phyloP scores from a whole-genome alignment of 1,140 invertebrate genomes.

The Anastrepha obliqua region DNA sequence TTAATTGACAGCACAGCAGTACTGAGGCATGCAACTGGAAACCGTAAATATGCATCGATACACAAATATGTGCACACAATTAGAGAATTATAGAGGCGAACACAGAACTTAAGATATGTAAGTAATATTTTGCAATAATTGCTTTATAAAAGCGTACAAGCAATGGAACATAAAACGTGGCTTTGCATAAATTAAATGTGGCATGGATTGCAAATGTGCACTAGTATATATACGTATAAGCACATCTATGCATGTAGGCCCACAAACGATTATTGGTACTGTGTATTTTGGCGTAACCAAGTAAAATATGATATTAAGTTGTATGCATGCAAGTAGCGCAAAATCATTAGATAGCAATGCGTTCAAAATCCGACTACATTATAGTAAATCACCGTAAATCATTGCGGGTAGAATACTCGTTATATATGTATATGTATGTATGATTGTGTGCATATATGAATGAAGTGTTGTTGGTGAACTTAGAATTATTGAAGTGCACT shows the following conservation, averaged over 20 bases:
- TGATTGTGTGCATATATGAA: background rate
- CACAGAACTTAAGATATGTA: background rate
- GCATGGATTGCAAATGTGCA: background rate
- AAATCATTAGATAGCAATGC: constrained; percentile 50
- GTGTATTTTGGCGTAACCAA: background rate
- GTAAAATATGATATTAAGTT: background rate
- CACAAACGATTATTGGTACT: background rate
- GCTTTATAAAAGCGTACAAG: constrained; percentile 23
- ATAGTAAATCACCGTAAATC: constrained; percentile 43
- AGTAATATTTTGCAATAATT: constrained; percentile 21
- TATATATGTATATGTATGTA: background rate
- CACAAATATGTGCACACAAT: background rate
- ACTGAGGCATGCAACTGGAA: background rate
- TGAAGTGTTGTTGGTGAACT: background rate
- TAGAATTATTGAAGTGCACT: background rate
- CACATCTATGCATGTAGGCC: background rate
- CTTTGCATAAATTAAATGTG: constrained; percentile 43
- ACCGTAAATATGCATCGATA: background rate
- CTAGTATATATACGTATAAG: background rate
- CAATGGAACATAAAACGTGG: background rate
- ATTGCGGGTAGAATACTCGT: background rate
- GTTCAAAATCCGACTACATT: constrained; percentile 45
- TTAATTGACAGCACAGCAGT: constrained; percentile 20
- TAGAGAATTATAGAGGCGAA: background rate
- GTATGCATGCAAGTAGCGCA: constrained; percentile 34